These are phyloP conservation scores for Rhagium mordax DNA, from an alignment of 2,888 invertebrate genomes.

Conservation along the genomic window DNA sequence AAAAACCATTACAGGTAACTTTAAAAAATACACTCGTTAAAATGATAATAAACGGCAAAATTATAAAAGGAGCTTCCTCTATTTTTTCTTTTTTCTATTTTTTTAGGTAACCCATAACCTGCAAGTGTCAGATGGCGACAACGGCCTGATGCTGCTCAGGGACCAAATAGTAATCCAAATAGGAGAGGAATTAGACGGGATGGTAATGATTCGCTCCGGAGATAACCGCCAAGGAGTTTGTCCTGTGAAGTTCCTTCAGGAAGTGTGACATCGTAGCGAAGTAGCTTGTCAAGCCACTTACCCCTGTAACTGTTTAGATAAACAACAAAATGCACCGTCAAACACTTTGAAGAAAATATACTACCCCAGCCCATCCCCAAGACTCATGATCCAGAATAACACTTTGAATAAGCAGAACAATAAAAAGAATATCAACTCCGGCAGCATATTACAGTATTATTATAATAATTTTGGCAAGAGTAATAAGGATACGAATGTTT, in stretches of 20 bases:
- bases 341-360: constrained; percentile 64
- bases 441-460: constrained; percentile 67
- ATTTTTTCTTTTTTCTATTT: too few relatives aligned
- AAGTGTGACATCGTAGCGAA: constrained; percentile 85
- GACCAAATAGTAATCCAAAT: constrained; percentile 96
- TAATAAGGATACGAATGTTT: constrained; percentile 67
- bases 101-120: constrained; percentile 79
- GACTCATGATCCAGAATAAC: constrained; percentile 52
- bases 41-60: too few relatives aligned
- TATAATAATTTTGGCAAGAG: constrained; percentile 68
- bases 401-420: constrained; percentile 58
- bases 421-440: constrained; percentile 62
- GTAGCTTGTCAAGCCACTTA: constrained; percentile 53
- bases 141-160: constrained; percentile 85
- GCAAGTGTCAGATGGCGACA: constrained; percentile 90
- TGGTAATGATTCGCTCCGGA: constrained; percentile 94
- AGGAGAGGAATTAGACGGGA: constrained; percentile 93
- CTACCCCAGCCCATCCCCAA: constrained; percentile 61
- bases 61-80: too few relatives aligned
- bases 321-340: constrained; percentile 50
- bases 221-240: constrained; percentile 95
- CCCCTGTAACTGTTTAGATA: constrained; percentile 47
- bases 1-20: constrained; percentile 91
- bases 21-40: too few relatives aligned
- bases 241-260: constrained; percentile 94